These are phyloP conservation scores for Drosophila parthenogenetica DNA, from an alignment of 2,888 invertebrate genomes.

Conservation along the genomic window DNA sequence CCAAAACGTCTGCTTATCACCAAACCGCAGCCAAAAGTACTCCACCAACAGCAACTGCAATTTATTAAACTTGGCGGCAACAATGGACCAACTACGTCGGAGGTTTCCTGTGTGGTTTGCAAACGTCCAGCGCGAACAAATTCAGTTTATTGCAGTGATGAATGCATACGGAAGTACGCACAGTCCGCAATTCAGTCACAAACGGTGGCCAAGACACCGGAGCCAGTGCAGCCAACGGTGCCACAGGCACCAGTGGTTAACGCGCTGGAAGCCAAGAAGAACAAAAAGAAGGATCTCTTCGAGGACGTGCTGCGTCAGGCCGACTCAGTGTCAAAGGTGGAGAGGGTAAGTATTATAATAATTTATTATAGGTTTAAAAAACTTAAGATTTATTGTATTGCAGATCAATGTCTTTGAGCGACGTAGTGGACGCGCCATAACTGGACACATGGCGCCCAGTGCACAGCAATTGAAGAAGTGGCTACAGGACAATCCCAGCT, in stretches of 20 bases:
- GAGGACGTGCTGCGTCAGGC: constrained; percentile 83
- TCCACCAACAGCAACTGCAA: constrained; percentile 68
- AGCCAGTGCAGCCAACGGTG: constrained; percentile 39
- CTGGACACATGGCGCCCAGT: constrained; percentile 93
- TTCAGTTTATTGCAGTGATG: constrained; percentile 95
- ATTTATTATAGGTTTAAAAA: constrained; percentile 8
- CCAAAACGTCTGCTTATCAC: constrained; percentile 8
- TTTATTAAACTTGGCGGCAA: constrained; percentile 60
- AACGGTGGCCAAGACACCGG: constrained; percentile 67
- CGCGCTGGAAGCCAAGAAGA: constrained; percentile 77
- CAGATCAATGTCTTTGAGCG: constrained; percentile 93
- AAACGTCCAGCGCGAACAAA: constrained; percentile 90
- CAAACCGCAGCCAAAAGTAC: constrained; percentile 35
- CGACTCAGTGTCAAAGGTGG: constrained; percentile 82
- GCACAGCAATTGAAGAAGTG: constrained; percentile 92
- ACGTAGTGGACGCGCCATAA: constrained; percentile 90
- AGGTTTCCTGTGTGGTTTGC: constrained; percentile 89
- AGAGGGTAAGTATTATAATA: constrained; percentile 73
- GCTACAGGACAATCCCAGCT: constrained; percentile 94
- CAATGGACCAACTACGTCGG: constrained; percentile 28
- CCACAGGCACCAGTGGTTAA: constrained; percentile 29
- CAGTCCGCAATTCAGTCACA: constrained; percentile 87
- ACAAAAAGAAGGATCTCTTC: constrained; percentile 83
- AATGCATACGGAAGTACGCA: constrained; percentile 94
- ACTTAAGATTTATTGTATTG: constrained; percentile 6